phyloP scores from a whole-genome alignment of 2,113 vertebrate species.

The Rhea pennata region DNA sequence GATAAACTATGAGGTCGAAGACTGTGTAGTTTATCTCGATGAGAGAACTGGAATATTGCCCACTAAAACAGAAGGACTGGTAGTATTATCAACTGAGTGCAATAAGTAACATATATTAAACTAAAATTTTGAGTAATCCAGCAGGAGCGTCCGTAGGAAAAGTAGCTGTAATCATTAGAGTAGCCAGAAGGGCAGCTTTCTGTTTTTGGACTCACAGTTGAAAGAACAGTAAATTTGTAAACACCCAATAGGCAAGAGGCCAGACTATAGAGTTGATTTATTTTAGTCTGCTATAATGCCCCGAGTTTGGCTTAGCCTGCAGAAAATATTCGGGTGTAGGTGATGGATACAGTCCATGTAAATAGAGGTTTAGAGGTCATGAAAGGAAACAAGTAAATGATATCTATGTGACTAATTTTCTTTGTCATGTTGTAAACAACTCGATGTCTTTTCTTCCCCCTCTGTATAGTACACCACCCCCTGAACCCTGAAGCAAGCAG shows the following conservation, averaged over 20 bases:
- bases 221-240: neutral
- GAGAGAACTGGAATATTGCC: slow-evolving; percentile 55
- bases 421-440: slow-evolving; percentile 29
- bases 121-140: slow-evolving; percentile 23
- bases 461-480: neutral
- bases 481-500: neutral
- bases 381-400: slow-evolving; percentile 24
- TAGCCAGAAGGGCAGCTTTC: neutral
- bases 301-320: neutral
- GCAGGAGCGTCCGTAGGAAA: neutral
- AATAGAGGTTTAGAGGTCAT: slow-evolving; percentile 22
- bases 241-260: neutral
- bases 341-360: slow-evolving; percentile 34
- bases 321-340: neutral
- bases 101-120: slow-evolving; percentile 34
- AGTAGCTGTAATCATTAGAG: neutral
- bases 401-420: slow-evolving; percentile 50
- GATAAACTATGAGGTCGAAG: slow-evolving; percentile 60
- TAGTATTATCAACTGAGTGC: slow-evolving; percentile 14
- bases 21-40: slow-evolving; percentile 55
- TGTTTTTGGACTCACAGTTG: neutral
- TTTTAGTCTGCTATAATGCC: neutral
- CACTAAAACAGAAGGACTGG: slow-evolving; percentile 44
- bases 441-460: neutral
- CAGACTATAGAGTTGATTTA: neutral